These are phyloP conservation scores for Linnaemya vulpina DNA, from an alignment of 2,888 invertebrate genomes.

Conservation along the genomic window DNA sequence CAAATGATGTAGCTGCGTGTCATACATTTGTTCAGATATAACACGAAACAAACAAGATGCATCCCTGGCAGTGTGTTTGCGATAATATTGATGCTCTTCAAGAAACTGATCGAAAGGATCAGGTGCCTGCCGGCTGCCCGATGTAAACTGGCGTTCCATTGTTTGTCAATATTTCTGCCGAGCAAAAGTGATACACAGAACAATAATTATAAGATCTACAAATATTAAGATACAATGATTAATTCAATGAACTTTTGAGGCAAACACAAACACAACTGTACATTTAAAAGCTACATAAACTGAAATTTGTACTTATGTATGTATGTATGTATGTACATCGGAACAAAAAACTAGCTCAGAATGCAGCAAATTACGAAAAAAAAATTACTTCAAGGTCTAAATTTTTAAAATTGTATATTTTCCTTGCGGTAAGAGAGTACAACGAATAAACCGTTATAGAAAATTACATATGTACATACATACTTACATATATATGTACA, in stretches of 20 bases:
- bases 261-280: constrained; percentile 65
- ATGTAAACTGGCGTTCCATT: constrained; percentile 80
- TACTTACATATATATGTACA: background rate
- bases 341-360: background rate
- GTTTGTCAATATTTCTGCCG: constrained; percentile 28
- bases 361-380: constrained; percentile 28
- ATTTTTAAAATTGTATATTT: background rate
- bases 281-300: constrained; percentile 9
- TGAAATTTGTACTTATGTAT: background rate
- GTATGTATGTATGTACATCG: background rate
- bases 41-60: constrained; percentile 94
- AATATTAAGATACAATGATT: constrained; percentile 25
- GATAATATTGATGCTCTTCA: constrained; percentile 90
- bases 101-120: constrained; percentile 88
- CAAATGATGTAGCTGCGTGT: constrained; percentile 88
- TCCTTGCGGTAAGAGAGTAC: background rate
- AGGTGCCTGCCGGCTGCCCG: constrained; percentile 82
- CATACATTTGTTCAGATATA: constrained; percentile 91
- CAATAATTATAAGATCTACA: constrained; percentile 51
- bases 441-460: constrained; percentile 51
- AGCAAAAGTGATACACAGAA: constrained; percentile 42
- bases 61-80: constrained; percentile 95
- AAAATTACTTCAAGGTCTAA: constrained; percentile 53
- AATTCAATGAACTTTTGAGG: background rate
- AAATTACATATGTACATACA: background rate